These are phyloP conservation scores for Coturnix japonica DNA, from an alignment of 2,113 vertebrate species.

Conservation along the genomic window DNA sequence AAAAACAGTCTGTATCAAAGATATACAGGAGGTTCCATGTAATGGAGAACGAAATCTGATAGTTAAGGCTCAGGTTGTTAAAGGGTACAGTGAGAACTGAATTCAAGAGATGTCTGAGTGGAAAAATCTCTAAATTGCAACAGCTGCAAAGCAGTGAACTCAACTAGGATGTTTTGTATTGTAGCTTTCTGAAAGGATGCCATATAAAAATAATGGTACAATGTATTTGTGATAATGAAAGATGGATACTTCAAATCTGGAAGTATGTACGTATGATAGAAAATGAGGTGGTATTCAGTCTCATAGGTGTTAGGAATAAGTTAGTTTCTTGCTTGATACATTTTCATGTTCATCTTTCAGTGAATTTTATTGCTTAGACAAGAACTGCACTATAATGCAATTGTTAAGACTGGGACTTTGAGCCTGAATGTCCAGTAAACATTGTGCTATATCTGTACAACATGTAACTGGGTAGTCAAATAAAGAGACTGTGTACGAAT, in stretches of 20 bases:
- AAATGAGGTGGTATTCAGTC: not conserved
- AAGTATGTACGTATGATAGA: not conserved
- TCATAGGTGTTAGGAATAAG: not conserved
- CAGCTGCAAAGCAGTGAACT: not conserved
- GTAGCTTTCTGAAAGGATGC: not conserved
- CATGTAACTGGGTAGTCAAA: not conserved
- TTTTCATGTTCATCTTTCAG: not conserved
- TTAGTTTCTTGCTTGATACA: not conserved
- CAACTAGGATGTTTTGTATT: not conserved
- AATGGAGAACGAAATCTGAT: not conserved
- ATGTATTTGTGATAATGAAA: not conserved
- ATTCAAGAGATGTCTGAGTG: not conserved
- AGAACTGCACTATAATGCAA: not conserved
- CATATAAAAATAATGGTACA: not conserved
- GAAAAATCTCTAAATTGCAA: not conserved
- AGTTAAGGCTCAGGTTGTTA: not conserved
- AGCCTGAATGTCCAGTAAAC: not conserved
- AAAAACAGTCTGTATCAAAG: not conserved
- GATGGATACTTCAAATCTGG: not conserved
- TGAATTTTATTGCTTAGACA: not conserved
- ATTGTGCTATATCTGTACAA: not conserved
- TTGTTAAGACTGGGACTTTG: not conserved
- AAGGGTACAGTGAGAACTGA: not conserved
- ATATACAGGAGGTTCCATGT: not conserved
- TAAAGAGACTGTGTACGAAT: not conserved